phyloP scores from a whole-genome alignment of 2,888 invertebrate genomes.

The Tryphoninae sp. region DNA sequence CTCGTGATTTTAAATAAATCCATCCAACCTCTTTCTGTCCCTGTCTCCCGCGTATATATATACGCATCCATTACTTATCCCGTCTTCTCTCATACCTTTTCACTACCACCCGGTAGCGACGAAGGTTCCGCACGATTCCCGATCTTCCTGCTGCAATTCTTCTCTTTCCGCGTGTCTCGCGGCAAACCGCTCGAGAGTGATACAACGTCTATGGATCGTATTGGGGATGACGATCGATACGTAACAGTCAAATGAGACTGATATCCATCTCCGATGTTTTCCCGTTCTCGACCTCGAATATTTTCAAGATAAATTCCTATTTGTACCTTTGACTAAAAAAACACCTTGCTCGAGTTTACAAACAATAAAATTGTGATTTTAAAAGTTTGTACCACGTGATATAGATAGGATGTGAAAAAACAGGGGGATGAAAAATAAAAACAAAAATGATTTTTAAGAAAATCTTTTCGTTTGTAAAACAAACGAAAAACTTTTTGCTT shows the following conservation, averaged over 20 bases:
- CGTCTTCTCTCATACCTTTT: conserved; percentile 42
- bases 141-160: conserved; percentile 47
- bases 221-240: conserved; percentile 40
- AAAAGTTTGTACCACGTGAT: not conserved
- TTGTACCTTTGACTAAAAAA: not conserved
- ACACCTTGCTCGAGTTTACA: not conserved
- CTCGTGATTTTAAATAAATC: conserved; percentile 59
- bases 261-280: not conserved
- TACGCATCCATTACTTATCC: conserved; percentile 60
- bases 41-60: not conserved
- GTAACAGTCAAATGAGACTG: conserved; percentile 29
- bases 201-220: conserved; percentile 28
- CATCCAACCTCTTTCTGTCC: conserved; percentile 41
- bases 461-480: conserved; percentile 6
- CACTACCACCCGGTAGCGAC: conserved; percentile 52
- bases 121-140: conserved; percentile 35
- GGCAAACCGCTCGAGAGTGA: conserved; percentile 1
- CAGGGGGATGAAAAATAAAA: not conserved
- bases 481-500: conserved; percentile 34
- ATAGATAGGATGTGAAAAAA: not conserved
- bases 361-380: not conserved
- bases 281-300: not conserved
- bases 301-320: not conserved
- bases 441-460: not conserved
- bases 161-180: conserved; percentile 41